These are phyloP conservation scores for Magallana gigas DNA, from an alignment of 1,140 invertebrate genomes.

Conservation along the genomic window DNA sequence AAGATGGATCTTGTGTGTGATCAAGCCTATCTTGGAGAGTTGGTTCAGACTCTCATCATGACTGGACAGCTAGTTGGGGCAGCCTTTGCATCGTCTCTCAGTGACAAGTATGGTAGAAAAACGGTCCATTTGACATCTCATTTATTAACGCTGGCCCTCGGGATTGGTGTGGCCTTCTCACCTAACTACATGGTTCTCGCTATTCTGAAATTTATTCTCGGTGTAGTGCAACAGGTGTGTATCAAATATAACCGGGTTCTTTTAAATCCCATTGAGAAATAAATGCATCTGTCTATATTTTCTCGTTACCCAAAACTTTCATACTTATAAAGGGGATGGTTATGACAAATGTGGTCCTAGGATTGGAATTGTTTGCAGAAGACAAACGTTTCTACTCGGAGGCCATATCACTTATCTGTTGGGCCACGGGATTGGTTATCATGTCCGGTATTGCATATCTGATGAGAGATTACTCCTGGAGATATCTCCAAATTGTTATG, in stretches of 20 bases:
- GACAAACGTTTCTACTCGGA: not conserved
- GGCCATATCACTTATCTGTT: not conserved
- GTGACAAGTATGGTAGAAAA: constrained; percentile 78
- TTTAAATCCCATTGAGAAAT: too few species aligned
- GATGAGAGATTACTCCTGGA: constrained; percentile 24
- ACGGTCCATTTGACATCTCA: not conserved
- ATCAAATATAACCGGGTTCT: too few species aligned
- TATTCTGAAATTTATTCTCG: constrained; percentile 7
- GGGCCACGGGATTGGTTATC: not conserved
- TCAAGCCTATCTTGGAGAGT: constrained; percentile 84
- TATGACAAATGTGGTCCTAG: not conserved
- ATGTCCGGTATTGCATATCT: constrained; percentile 8
- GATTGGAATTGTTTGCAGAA: not conserved
- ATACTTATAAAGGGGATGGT: not conserved
- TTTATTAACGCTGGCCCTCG: not conserved
- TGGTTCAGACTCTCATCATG: constrained; percentile 86
- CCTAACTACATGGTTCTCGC: not conserved
- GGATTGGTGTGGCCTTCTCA: not conserved
- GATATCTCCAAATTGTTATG: constrained; percentile 14
- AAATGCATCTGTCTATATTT: too few species aligned
- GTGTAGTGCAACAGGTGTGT: not conserved
- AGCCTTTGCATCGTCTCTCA: constrained; percentile 85
- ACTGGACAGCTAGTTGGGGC: constrained; percentile 88
- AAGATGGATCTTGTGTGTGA: constrained; percentile 90
- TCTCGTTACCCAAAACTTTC: too few species aligned